Percentiles rank a stretch among this genome's conserved stretches.
phyloP scores from a whole-genome alignment of 2,113 vertebrate species.

The Crotophaga sulcirostris region DNA sequence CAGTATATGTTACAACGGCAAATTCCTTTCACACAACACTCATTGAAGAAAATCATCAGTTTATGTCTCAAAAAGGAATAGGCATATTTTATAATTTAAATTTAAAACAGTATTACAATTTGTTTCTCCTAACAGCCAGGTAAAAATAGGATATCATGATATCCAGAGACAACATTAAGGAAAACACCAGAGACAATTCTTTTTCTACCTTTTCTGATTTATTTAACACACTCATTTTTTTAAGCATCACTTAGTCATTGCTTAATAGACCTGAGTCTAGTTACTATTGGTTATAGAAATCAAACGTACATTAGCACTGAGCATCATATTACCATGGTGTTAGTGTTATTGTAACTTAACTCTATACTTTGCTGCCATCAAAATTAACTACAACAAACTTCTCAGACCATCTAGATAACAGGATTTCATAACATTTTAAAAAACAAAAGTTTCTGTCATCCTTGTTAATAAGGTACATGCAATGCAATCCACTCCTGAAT shows the following conservation, averaged over 20 bases:
- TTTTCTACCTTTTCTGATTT: neutral
- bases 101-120: neutral
- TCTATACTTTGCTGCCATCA: neutral
- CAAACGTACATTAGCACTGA: neutral
- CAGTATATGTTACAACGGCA: too few relatives aligned
- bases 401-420: neutral
- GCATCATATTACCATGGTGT: neutral
- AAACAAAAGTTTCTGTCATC: neutral
- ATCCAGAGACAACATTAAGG: neutral
- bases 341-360: neutral
- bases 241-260: neutral
- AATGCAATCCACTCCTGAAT: neutral
- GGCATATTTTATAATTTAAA: neutral
- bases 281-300: neutral
- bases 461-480: neutral
- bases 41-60: neutral
- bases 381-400: neutral
- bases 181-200: neutral
- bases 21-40: too few relatives aligned
- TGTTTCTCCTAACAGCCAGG: neutral
- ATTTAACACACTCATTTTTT: neutral
- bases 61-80: neutral
- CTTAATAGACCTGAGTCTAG: neutral
- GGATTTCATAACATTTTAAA: neutral
- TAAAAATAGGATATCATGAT: neutral